Evolutionary conservation across 2,113 vertebrate genomes (phyloP).

Genomic region (Anoura caudifer): DNA sequence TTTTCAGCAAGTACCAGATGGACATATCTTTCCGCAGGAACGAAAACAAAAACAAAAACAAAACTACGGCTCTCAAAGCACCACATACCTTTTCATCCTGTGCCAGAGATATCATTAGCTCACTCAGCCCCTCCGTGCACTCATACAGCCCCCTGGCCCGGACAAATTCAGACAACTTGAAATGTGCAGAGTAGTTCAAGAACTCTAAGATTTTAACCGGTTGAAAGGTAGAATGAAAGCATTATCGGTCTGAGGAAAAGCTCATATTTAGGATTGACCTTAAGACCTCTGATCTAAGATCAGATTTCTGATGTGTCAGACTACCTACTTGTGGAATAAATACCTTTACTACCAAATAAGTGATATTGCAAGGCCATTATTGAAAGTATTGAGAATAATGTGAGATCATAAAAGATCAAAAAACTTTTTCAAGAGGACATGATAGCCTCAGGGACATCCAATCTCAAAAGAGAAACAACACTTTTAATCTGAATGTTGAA

Average conservation of each 20-base stretch:
- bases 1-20: background rate
- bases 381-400: background rate
- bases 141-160: background rate
- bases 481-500: conserved; percentile 3
- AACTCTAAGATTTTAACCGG: background rate
- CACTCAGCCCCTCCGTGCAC: background rate
- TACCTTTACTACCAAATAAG: background rate
- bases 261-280: background rate
- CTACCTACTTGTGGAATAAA: background rate
- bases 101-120: background rate
- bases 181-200: background rate
- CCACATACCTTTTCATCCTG: background rate
- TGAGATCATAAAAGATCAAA: background rate
- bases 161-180: background rate
- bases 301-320: background rate
- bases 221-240: background rate
- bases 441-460: background rate
- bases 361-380: background rate
- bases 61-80: background rate
- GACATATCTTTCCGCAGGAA: background rate
- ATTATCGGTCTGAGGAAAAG: background rate
- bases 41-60: background rate
- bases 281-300: background rate
- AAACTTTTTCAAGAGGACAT: background rate
- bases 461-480: background rate